Percentiles rank a stretch among this genome's conserved stretches.
These are phyloP conservation scores for Lepidochrysops patricia DNA, from an alignment of 2,888 invertebrate species.

Conservation along the genomic window DNA sequence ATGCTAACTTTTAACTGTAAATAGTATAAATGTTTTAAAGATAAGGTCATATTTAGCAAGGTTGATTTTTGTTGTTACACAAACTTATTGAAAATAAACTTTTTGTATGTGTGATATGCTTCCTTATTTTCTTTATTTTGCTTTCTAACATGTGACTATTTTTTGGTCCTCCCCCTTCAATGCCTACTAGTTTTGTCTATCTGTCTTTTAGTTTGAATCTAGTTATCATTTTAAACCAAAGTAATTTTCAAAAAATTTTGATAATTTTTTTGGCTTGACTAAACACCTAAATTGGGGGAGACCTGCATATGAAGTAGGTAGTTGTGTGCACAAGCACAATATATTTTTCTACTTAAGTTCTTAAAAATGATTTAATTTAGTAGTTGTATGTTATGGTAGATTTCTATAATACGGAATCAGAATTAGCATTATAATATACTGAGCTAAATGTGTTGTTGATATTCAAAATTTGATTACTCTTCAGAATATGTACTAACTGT, in stretches of 20 bases:
- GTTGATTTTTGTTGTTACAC: constrained; percentile 75
- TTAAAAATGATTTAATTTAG: too few species aligned
- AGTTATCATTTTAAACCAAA: neutral
- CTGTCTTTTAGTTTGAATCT: neutral
- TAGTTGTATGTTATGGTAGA: too few species aligned
- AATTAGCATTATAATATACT: neutral
- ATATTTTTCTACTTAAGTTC: too few species aligned
- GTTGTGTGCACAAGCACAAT: too few species aligned
- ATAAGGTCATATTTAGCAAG: constrained; percentile 70
- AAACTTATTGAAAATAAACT: constrained; percentile 73
- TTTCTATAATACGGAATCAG: too few species aligned
- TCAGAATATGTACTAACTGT: too few species aligned
- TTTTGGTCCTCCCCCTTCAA: constrained; percentile 11
- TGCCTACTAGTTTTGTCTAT: neutral
- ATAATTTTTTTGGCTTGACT: too few species aligned
- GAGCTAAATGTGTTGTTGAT: too few species aligned
- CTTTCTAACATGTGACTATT: neutral
- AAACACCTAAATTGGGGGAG: neutral
- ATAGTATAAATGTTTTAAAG: constrained; percentile 68
- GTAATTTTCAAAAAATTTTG: neutral
- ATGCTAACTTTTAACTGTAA: constrained; percentile 72
- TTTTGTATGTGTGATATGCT: constrained; percentile 72
- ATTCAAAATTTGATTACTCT: neutral
- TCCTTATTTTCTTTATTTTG: constrained; percentile 43
- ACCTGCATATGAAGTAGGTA: too few species aligned